Evolutionary conservation across 2,797 vertebrate species (phyloP), one percentile per base, ranked within the genome.

Genomic region (Myotis findleyi): DNA sequence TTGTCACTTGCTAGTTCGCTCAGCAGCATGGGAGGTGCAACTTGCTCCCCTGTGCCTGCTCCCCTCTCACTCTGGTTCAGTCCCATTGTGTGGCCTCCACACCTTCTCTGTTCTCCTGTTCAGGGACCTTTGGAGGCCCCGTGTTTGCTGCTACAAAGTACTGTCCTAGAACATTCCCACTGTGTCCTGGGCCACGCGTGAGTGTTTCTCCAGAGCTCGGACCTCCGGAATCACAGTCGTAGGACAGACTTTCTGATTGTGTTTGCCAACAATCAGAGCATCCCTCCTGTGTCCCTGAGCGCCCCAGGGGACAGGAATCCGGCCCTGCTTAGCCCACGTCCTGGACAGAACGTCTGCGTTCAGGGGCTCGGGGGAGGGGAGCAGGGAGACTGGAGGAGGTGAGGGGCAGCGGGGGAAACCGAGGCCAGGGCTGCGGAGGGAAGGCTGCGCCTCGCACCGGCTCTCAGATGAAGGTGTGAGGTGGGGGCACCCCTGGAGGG

Each of bases 21-120:
- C 14, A 23, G 0, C 0, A 2, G 18, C 7, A n/a, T 2, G 27
- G 7, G 13, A 49, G 25, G 17, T 11, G 18, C 17, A 23, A 2
- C 36, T 23, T 1, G 38, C 47, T 59, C 20, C 51, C 4, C 2
- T 12, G 38, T 44, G 38, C 12, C 44, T 6, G 20, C 17, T 6
- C 84, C 36, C 27, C 6, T 14, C 11, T 41, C 25, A 36, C 21
- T 10, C 8, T 0, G 5, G 57, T 6, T 16, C 71, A 41, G 21
- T 36, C 27, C 11, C 5, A 20, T 27, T 12, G 12, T 20, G 49
- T 68, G 44, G 1, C 2, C 5, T 21, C 77, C 71, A n/a, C 3
- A 1, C 25, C 21, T 38, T 17, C 38, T 64, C 27, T 27, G 12
- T 75, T 11, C 64, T 69, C 62, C 33, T 3, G 23, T 36, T 47